Evolutionary conservation across 2,113 vertebrate species (phyloP).

Genomic region (Ascaphus truei): DNA sequence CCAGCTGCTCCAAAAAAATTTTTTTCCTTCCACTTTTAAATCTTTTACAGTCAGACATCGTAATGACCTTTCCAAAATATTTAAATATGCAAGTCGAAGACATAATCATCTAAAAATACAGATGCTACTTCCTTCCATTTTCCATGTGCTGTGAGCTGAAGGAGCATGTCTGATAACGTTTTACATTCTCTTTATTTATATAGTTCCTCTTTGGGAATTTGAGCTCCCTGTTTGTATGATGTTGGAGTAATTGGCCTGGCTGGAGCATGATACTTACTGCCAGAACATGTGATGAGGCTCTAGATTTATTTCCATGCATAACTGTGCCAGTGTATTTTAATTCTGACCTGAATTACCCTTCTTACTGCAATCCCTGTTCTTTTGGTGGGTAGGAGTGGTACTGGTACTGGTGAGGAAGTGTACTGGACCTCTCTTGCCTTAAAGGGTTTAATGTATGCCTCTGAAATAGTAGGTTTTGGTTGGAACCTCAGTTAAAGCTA

Average conservation of each 20-base stretch:
- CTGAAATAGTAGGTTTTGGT: too few relatives aligned
- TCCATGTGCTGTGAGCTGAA: background rate
- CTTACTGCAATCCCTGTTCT: too few relatives aligned
- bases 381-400: too few relatives aligned
- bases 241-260: background rate
- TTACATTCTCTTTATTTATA: background rate
- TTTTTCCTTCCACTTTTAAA: conserved; percentile 8
- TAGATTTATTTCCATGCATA: background rate
- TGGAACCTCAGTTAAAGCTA: too few relatives aligned
- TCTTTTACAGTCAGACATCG: conserved; percentile 12
- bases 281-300: background rate
- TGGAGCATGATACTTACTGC: background rate
- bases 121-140: conserved; percentile 9
- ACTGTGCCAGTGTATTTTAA: background rate
- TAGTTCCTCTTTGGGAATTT: background rate
- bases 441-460: too few relatives aligned
- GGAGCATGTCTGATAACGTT: background rate
- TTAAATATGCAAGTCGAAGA: conserved; percentile 15
- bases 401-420: too few relatives aligned
- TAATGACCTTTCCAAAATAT: conserved; percentile 17
- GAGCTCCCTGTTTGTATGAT: background rate
- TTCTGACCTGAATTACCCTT: background rate
- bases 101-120: conserved; percentile 16
- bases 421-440: too few relatives aligned
- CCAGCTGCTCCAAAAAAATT: conserved; percentile 12